These are phyloP conservation scores for Galeruca laticollis DNA, from an alignment of 2,888 invertebrate species.

Conservation along the genomic window DNA sequence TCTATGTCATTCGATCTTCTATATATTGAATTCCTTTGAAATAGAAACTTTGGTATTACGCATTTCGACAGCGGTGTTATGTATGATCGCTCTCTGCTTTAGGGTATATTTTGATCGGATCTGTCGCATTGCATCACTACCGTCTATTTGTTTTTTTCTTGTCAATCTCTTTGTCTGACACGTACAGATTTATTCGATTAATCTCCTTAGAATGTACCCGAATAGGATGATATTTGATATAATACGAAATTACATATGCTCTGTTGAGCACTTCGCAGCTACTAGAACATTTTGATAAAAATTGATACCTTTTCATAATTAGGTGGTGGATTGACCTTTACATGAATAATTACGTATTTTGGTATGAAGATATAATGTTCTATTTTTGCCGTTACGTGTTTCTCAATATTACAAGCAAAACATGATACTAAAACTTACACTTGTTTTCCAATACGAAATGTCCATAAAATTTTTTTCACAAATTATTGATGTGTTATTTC, in stretches of 20 bases:
- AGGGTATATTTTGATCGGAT: constrained; percentile 36
- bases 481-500: too few species aligned
- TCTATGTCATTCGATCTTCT: constrained; percentile 35
- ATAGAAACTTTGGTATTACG: constrained; percentile 42
- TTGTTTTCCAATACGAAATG: not conserved
- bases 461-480: not conserved
- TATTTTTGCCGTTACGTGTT: not conserved
- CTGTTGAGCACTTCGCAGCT: not conserved
- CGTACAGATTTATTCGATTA: constrained; percentile 9
- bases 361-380: not conserved
- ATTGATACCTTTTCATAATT: not conserved
- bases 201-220: constrained; percentile 1
- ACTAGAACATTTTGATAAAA: not conserved
- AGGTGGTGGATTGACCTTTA: not conserved
- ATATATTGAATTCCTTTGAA: constrained; percentile 48
- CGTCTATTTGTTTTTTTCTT: constrained; percentile 31
- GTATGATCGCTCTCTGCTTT: constrained; percentile 27
- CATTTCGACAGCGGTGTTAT: constrained; percentile 34
- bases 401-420: not conserved
- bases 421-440: not conserved
- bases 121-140: constrained; percentile 41
- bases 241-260: not conserved
- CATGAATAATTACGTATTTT: not conserved
- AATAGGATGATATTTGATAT: not conserved
- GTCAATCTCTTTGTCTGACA: constrained; percentile 11